phyloP scores from a whole-genome alignment of 2,888 invertebrate genomes.

The Melinaea menophilus region DNA sequence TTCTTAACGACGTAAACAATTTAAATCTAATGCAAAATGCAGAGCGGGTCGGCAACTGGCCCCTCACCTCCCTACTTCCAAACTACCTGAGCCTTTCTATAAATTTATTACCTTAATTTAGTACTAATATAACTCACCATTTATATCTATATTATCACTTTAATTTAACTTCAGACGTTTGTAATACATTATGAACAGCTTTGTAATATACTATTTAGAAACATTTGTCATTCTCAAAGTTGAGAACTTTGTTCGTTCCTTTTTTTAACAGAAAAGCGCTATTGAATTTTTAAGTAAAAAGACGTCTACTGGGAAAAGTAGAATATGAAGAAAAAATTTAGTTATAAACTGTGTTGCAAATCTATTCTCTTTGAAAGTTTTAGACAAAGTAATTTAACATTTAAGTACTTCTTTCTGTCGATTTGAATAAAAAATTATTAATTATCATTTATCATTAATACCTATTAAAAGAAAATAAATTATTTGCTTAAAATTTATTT shows the following conservation, averaged over 20 bases:
- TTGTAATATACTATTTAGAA: background rate
- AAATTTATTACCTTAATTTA: constrained; percentile 66
- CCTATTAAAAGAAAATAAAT: too few relatives aligned
- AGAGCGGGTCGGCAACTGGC: constrained; percentile 53
- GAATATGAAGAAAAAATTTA: constrained; percentile 1
- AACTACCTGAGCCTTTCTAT: constrained; percentile 55
- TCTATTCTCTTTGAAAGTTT: constrained; percentile 1
- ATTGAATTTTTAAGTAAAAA: constrained; percentile 6
- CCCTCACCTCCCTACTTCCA: constrained; percentile 40
- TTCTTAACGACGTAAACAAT: constrained; percentile 77
- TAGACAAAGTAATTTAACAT: background rate
- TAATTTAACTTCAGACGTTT: background rate
- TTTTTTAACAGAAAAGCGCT: constrained; percentile 1
- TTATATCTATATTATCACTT: constrained; percentile 8
- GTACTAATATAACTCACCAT: constrained; percentile 14
- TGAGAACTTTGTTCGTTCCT: background rate
- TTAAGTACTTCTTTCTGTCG: background rate
- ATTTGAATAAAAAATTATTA: too few relatives aligned
- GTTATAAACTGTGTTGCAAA: constrained; percentile 4
- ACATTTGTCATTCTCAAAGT: constrained; percentile 5
- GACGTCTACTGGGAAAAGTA: constrained; percentile 7
- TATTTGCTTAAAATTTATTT: too few relatives aligned
- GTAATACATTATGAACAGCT: background rate
- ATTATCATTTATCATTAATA: too few relatives aligned
- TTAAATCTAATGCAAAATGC: constrained; percentile 76